Evolutionary conservation across 2,113 vertebrate species (phyloP), one percentile per base, ranked within the genome.

Genomic region (Hiodon tergisus): DNA sequence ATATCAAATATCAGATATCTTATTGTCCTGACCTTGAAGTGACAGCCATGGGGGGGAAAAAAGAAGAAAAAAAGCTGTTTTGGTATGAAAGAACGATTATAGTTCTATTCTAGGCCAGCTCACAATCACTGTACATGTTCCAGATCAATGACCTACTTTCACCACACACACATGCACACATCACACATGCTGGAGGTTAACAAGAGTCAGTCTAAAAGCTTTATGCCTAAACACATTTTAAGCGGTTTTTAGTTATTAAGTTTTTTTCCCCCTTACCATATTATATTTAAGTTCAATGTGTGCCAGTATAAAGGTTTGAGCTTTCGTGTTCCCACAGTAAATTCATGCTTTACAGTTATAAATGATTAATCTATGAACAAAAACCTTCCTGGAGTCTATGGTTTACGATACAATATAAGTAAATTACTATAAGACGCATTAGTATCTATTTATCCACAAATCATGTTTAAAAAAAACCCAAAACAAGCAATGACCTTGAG

Each of bases 101-200:
- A 88, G 85, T 84, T 82, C 85, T 85, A 85, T 88, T 90, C 88
- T 88, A 86, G 87, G 89, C 84, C 89, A 88, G 80, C 84, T 80
- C 86, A 85, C 84, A 87, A 89, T 89, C 85, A 88, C 80, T 84
- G 86, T 88, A 85, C 81, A 85, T 84, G 86, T 87, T 88, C 82
- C 84, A 88, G 87, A 90, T 86, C 87, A 89, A 87, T 89, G 87
- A 89, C 89, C 90, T 89, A 88, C 87, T 89, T 89, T 79, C 67
- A 31, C 61, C 55, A 54, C 59, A 63, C 58, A 84, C 81, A 83
- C 83, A 85, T 83, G 87, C 85, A 83, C 85, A 89, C 88, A 88
- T 83, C 47, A 69, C 72, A 73, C 63, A 58, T 67, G 67, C 68
- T 63, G 55, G 58, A 71, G 67, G 68, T 69, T 76, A 76, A 70